These are phyloP conservation scores for Eptatretus burgeri DNA, from an alignment of 2,113 vertebrate species.

Conservation along the genomic window DNA sequence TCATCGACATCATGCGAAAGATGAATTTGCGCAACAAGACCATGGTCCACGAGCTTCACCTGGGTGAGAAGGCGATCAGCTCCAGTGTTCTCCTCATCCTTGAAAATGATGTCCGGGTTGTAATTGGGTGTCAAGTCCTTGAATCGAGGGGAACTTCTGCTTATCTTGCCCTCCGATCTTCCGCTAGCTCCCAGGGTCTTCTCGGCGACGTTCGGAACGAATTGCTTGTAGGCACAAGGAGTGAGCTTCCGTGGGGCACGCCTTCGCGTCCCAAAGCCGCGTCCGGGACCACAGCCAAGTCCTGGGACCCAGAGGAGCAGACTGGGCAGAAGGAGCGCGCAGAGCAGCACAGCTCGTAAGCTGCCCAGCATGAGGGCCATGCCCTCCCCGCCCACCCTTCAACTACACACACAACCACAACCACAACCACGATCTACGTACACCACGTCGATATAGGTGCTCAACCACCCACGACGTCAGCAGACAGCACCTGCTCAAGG, in stretches of 20 bases:
- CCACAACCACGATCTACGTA: no score
- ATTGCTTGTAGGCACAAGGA: conserved; percentile 96
- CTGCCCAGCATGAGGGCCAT: no score
- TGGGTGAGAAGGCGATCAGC: conserved; percentile 98
- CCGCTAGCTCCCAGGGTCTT: conserved; percentile 96
- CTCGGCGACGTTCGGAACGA: conserved; percentile 96
- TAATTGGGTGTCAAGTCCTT: conserved; percentile 99
- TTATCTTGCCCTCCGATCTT: conserved; percentile 94
- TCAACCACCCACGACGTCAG: no score
- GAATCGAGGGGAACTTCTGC: conserved; percentile 85
- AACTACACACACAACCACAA: no score
- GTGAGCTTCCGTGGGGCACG: conserved; percentile 87
- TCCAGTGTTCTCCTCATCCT: conserved; percentile 96
- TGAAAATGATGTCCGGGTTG: conserved; percentile 99
- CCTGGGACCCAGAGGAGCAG: neutral
- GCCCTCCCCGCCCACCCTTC: no score
- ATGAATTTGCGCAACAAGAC: no score
- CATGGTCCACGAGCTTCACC: no score
- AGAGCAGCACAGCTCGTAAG: no score
- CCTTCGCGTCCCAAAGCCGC: conserved; percentile 81
- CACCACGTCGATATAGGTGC: no score
- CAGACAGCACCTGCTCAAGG: no score
- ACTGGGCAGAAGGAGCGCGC: no score
- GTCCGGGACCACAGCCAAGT: conserved; percentile 79
- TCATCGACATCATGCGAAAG: no score